Conservation (phyloP, 2,113 vertebrate species). For the Aythya baeri region DNA sequence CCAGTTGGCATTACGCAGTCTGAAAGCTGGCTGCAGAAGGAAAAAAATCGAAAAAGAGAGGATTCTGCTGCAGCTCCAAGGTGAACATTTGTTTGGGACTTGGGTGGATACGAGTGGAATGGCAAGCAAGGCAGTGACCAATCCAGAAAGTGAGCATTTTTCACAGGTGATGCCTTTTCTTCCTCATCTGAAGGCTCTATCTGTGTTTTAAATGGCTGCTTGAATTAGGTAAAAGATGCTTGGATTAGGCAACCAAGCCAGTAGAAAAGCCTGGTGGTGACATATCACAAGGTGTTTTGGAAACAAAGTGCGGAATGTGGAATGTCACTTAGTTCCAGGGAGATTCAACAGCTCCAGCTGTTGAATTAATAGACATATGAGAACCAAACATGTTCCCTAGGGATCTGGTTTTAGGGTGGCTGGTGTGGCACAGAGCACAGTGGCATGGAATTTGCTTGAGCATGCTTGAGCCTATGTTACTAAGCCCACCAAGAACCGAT, state of each 20-base stretch:
- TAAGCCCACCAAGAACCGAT: rapidly evolving
- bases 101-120: neutral
- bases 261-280: neutral
- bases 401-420: neutral
- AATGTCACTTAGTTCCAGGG: neutral
- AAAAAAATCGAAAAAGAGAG: neutral
- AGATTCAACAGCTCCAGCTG: no score
- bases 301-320: neutral
- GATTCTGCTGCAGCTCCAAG: neutral
- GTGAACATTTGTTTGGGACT: neutral
- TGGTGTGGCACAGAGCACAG: rapidly evolving
- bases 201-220: rapidly evolving
- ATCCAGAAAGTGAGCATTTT: neutral
- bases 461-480: neutral
- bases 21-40: neutral
- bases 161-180: neutral
- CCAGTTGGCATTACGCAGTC: rapidly evolving
- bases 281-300: neutral
- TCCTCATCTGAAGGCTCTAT: rapidly evolving
- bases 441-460: neutral
- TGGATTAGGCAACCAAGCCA: neutral
- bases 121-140: neutral
- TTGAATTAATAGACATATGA: neutral
- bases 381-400: rapidly evolving
- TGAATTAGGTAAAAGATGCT: neutral